A percentile compares a stretch with the other conserved stretches of the same genome.
Conservation (phyloP, 1,140 invertebrate genomes). For the Pogonognathellus flavescens region DNA sequence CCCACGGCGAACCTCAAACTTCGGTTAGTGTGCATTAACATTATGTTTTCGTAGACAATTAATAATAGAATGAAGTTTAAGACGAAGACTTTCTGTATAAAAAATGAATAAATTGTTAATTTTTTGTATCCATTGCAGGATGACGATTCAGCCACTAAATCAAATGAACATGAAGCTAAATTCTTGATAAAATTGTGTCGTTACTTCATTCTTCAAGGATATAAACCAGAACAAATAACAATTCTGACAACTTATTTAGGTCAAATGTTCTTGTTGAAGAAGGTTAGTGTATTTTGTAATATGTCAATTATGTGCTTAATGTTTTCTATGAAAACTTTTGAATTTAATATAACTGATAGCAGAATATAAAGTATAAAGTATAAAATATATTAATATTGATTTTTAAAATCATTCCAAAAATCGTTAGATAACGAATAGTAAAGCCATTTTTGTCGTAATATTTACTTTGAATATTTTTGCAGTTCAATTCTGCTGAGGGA, state of each 20-base stretch:
- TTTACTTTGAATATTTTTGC: conserved; percentile 13
- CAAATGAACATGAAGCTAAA: conserved; percentile 76
- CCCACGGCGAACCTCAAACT: conserved; percentile 63
- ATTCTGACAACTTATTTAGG: conserved; percentile 79
- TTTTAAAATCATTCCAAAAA: conserved; percentile 32
- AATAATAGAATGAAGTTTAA: too few relatives aligned
- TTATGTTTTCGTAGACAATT: not conserved
- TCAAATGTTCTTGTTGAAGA: conserved; percentile 69
- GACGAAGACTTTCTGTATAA: too few relatives aligned
- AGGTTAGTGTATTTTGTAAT: conserved; percentile 45
- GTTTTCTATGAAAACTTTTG: too few relatives aligned
- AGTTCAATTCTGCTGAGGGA: conserved; percentile 65
- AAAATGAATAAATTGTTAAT: not conserved
- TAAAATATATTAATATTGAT: not conserved
- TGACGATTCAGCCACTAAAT: conserved; percentile 72
- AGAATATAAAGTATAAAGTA: too few relatives aligned
- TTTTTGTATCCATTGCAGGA: conserved; percentile 66
- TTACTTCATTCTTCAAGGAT: conserved; percentile 76
- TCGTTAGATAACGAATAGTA: too few relatives aligned
- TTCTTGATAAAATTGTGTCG: conserved; percentile 73
- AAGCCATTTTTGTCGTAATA: too few relatives aligned
- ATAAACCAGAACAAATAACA: conserved; percentile 75
- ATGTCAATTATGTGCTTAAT: too few relatives aligned
- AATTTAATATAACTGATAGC: not conserved
- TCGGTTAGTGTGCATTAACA: conserved; percentile 14